A percentile compares a stretch with the other conserved stretches of the same genome.
Conservation (phyloP, 2,113 vertebrate genomes). For the Noctilio leporinus region DNA sequence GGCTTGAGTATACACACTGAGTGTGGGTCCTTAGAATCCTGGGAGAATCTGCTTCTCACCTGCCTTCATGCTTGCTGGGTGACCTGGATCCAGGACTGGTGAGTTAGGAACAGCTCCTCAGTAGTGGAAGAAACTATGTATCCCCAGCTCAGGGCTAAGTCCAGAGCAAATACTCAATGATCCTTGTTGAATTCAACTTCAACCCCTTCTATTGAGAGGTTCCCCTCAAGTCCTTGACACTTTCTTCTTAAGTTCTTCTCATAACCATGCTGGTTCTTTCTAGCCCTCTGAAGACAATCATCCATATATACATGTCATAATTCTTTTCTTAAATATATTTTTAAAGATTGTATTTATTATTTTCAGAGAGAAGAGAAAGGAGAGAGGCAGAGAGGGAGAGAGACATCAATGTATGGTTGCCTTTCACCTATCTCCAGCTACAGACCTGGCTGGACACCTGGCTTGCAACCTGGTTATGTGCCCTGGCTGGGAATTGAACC, state of each 20-base stretch:
- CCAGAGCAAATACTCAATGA: not conserved
- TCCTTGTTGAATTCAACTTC: not conserved
- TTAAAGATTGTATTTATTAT: too few relatives aligned
- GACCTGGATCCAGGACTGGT: not conserved
- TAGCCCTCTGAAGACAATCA: not conserved
- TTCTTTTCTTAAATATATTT: too few relatives aligned
- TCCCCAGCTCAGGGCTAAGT: not conserved
- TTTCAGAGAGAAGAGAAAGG: too few relatives aligned
- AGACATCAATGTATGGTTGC: too few relatives aligned
- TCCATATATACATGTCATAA: too few relatives aligned
- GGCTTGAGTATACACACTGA: not conserved
- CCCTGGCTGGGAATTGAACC: too few relatives aligned
- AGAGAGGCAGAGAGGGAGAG: too few relatives aligned
- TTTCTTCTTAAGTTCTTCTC: not conserved
- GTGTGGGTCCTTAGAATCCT: not conserved
- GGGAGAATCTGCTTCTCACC: not conserved
- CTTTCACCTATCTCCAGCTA: too few relatives aligned
- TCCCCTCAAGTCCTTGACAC: not conserved
- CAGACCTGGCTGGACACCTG: too few relatives aligned
- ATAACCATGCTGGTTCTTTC: not conserved
- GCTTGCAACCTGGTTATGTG: too few relatives aligned
- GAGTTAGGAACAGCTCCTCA: not conserved
- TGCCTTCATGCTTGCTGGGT: not conserved
- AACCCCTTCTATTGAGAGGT: not conserved
- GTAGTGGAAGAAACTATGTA: not conserved